Base-by-base conservation (phyloP, 2,888 invertebrate genomes). In the Apamea anceps region DNA sequence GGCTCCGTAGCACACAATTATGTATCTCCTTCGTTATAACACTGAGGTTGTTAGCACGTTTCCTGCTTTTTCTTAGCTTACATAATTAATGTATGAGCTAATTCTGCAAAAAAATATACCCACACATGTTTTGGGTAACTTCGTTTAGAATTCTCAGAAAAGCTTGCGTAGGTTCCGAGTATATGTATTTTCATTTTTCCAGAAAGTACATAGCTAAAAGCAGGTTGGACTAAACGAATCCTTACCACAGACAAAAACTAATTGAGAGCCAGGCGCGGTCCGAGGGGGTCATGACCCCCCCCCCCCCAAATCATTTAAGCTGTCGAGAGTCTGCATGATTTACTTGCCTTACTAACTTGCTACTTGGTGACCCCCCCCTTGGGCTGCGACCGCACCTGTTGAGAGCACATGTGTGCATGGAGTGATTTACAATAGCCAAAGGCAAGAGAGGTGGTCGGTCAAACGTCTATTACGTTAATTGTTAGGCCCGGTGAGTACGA, bases 381-480 rank as follows among this genome's bases (percentile, higher is more conserved):
- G n/a, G n/a, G n/a, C n/a, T n/a, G n/a, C n/a, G n/a, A n/a, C n/a
- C n/a, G n/a, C n/a, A n/a, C n/a, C n/a, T n/a, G n/a, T n/a, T n/a
- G n/a, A n/a, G 81, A 75, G 71, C 51, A 67, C 79, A 75, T 79
- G 60, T 82, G 83, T 84, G 77, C 82, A 79, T 77, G 81, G 74
- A 83, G 86, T 85, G 88, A 90, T 90, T 90, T 85, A 85, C 80
- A 91, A 89, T 85, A 82, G 81, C 84, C 82, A 81, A 84, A 86
- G 82, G 81, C 75, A 70, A 73, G 86, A 77, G 81, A 74, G 85
- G 87, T 84, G 87, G 90, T 78, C 87, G 91, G 91, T 91, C 92
- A 91, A 92, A 92, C 90, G 91, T 92, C 92, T 93, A 93, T 94
- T 93, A 93, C 88, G 90, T 91, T 93, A 94, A 94, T 94, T 94